Base-by-base conservation (phyloP, 2,113 vertebrate genomes). In the Toxotes chatareus region DNA sequence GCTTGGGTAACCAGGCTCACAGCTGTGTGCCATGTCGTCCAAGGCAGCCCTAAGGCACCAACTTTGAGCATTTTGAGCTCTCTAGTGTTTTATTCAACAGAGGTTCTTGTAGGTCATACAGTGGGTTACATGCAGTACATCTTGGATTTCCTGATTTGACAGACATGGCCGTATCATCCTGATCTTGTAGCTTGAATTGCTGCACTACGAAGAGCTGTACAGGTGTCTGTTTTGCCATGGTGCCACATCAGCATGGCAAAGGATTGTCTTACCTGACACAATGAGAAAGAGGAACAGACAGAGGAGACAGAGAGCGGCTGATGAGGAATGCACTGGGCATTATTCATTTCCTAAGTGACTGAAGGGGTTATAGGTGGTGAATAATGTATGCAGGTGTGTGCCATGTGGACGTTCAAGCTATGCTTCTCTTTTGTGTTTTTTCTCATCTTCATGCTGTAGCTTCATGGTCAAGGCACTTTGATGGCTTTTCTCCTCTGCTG, bases 181-280 rank as follows among this genome's bases (percentile, higher is more conserved):
- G 36, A 59, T 73, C 63, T 72, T 51, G 74, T n/a, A 19, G 46
- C 68, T 57, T 47, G 66, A 51, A 55, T 70, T 49, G 57, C 73
- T 79, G 73, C 62, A 23, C 57, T 47, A 55, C 53, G 73, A 46
- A 19, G 17, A n/a, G 49, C 31, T 55, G 51, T 64, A 13, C 73
- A 55, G 51, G 32, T 77, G 42, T 74, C 67, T 79, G 61, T 74
- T 23, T 16, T 61, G 63, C 27, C 9, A 61, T 3, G 46, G 68
- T 64, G 55, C 49, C 55, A 23, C 71, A 73, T 55, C 64, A 55
- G 80, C 46, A 21, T 63, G 64, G 19, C n/a, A 16, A 61, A 36
- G 55, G 49, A 84, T 89, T 79, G 49, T 38, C 65, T 86, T 86
- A 74, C 69, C 31, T 67, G 71, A 56, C 57, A 53, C 74, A 82